Evolutionary conservation across 2,888 invertebrate genomes (phyloP).

Genomic region (Drosophila macrospina): DNA sequence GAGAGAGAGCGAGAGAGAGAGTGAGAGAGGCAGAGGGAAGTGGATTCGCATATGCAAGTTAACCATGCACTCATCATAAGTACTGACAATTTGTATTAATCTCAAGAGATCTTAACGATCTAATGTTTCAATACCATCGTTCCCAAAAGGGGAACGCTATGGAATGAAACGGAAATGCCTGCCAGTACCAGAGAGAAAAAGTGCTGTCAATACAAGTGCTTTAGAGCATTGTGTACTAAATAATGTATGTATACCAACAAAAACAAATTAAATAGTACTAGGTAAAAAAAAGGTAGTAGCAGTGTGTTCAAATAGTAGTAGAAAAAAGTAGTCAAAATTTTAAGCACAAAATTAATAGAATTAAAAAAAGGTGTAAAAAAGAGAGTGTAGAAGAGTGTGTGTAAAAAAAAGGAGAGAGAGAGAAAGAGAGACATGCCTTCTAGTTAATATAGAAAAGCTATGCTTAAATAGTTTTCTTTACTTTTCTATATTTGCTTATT

Average conservation of each 20-base stretch:
- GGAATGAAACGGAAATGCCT: conserved; percentile 8
- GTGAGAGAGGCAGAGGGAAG: not conserved
- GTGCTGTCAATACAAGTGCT: conserved; percentile 30
- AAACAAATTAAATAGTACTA: not conserved
- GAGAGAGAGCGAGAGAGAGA: not conserved
- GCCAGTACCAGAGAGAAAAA: conserved; percentile 8
- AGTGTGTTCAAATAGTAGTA: conserved; percentile 20
- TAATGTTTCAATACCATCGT: not conserved
- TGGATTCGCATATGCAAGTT: conserved; percentile 8
- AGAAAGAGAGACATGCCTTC: conserved; percentile 37
- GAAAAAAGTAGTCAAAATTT: conserved; percentile 2
- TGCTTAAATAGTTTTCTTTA: conserved; percentile 7
- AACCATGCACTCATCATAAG: conserved; percentile 16
- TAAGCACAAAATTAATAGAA: conserved; percentile 6
- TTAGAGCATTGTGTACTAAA: conserved; percentile 28
- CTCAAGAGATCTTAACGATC: not conserved
- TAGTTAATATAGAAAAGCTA: conserved; percentile 18
- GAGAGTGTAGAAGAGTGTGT: conserved; percentile 7
- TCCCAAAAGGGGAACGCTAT: not conserved
- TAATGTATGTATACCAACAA: conserved; percentile 5
- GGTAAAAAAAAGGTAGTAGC: conserved; percentile 20
- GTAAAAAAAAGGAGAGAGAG: conserved; percentile 14
- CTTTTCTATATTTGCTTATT: not conserved
- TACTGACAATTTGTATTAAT: conserved; percentile 18
- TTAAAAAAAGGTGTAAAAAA: not conserved